Conservation (phyloP, 1,140 invertebrate species). For the Lethrus apterus region DNA sequence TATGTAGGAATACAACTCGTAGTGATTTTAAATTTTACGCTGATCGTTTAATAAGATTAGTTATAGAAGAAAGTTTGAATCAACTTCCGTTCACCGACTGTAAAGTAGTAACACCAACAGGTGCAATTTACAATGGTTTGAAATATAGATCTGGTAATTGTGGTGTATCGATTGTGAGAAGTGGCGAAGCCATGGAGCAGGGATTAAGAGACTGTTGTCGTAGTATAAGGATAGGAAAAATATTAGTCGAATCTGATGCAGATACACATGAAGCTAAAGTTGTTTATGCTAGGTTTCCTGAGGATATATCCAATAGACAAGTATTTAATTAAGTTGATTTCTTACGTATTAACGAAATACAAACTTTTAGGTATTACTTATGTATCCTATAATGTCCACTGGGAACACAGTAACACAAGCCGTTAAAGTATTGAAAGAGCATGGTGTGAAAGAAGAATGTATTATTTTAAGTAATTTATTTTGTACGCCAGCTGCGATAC, state of each 20-base stretch:
- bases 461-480: constrained; percentile 96
- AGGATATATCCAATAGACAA: constrained; percentile 85
- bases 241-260: constrained; percentile 92
- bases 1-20: constrained; percentile 77
- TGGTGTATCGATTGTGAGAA: constrained; percentile 94
- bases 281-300: constrained; percentile 96
- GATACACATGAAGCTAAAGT: constrained; percentile 95
- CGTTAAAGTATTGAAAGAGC: constrained; percentile 84
- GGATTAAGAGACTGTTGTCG: constrained; percentile 94
- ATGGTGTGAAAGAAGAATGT: constrained; percentile 86
- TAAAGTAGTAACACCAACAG: constrained; percentile 88
- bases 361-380: constrained; percentile 65
- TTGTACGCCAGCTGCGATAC: constrained; percentile 77
- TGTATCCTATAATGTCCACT: constrained; percentile 77
- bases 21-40: constrained; percentile 99
- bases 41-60: constrained; percentile 86
- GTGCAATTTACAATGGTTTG: constrained; percentile 80
- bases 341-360: neutral
- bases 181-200: constrained; percentile 98
- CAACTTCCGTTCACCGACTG: constrained; percentile 89
- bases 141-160: constrained; percentile 95
- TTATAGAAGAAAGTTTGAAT: constrained; percentile 98
- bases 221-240: constrained; percentile 96
- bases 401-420: constrained; percentile 8
- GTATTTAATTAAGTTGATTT: constrained; percentile 20